Percentiles rank a stretch among this genome's conserved stretches.
Evolutionary conservation across 2,113 vertebrate genomes (phyloP).

Genomic region (Marmota flaviventris): DNA sequence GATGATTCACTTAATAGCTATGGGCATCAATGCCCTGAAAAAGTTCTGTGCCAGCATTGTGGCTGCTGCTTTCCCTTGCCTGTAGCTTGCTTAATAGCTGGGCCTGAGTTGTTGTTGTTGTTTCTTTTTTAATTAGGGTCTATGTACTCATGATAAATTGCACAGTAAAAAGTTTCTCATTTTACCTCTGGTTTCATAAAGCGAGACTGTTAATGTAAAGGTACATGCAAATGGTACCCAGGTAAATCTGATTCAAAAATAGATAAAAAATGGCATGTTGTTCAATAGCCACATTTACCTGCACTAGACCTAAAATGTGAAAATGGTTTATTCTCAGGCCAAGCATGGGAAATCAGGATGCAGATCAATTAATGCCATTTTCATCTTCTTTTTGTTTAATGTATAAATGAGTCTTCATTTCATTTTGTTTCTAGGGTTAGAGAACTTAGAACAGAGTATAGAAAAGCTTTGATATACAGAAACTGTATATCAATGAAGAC

Average conservation of each 20-base stretch:
- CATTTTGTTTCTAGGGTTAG: neutral
- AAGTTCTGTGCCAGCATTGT: neutral
- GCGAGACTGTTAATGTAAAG: neutral
- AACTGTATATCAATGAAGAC: neutral
- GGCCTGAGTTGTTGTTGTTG: neutral
- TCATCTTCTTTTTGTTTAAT: neutral
- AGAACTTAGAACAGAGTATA: neutral
- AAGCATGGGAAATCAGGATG: neutral
- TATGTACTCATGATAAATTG: neutral
- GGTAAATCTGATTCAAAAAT: neutral
- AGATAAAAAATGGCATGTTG: neutral
- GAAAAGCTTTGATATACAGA: neutral
- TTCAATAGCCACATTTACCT: neutral
- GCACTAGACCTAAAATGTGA: neutral
- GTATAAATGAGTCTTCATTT: neutral
- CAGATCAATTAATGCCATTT: neutral
- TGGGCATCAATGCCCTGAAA: neutral
- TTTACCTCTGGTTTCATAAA: slow-evolving; percentile 50
- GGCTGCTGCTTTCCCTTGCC: neutral
- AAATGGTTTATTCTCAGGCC: neutral
- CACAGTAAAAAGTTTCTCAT: neutral
- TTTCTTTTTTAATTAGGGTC: neutral
- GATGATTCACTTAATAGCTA: slow-evolving; percentile 25
- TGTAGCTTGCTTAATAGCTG: neutral
- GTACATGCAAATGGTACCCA: neutral